These are phyloP conservation scores for Hippopotamyrus pictus DNA, from an alignment of 2,797 vertebrate species.

Conservation along the genomic window DNA sequence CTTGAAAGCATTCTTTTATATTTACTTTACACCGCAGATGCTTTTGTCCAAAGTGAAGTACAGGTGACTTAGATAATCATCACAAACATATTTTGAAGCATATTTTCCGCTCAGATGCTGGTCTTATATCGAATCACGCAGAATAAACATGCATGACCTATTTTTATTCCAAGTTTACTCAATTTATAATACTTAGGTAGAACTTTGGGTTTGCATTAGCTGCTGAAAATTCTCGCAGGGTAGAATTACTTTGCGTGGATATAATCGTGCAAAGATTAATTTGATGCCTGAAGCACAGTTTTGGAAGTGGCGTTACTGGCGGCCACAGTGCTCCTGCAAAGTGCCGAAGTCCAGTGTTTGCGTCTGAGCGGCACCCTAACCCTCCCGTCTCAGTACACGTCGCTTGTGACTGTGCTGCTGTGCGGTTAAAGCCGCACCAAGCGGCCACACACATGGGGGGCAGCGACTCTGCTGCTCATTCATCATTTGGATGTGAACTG, in stretches of 20 bases:
- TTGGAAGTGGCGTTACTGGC: not conserved
- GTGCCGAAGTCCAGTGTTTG: conserved; percentile 37
- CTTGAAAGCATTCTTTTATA: not conserved
- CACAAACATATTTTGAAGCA: not conserved
- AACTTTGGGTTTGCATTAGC: not conserved
- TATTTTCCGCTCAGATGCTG: not conserved
- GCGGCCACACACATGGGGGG: conserved; percentile 24
- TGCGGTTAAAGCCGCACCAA: not conserved
- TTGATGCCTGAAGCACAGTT: not conserved
- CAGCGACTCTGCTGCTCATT: conserved; percentile 46
- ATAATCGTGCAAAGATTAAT: not conserved
- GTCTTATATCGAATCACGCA: not conserved
- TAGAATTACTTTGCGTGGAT: not conserved
- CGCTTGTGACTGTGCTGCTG: not conserved
- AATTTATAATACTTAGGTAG: not conserved
- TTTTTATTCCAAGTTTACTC: not conserved
- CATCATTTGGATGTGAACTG: conserved; percentile 48
- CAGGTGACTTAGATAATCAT: not conserved
- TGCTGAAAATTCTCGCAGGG: not conserved
- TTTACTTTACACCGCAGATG: not conserved
- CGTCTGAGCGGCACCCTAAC: not conserved
- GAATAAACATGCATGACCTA: not conserved
- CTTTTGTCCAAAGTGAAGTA: not conserved
- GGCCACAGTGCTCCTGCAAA: not conserved
- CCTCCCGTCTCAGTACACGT: not conserved